Evolutionary conservation across 2,888 invertebrate species (phyloP).

Genomic region (Notodonta dromedarius): DNA sequence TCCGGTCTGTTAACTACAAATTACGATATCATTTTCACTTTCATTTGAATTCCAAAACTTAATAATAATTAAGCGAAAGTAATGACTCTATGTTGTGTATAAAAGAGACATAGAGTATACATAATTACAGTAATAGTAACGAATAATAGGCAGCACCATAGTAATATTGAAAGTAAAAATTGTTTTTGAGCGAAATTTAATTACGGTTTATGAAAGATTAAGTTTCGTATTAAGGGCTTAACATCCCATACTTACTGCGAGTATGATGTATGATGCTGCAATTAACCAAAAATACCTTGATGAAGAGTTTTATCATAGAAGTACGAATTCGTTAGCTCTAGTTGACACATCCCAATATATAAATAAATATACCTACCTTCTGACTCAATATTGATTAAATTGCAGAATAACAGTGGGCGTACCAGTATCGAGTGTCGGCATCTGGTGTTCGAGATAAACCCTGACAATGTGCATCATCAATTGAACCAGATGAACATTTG

Average conservation of each 20-base stretch:
- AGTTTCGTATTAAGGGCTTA: too few species aligned
- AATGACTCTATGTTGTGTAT: conserved; percentile 8
- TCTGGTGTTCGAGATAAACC: conserved; percentile 24
- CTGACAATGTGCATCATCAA: conserved; percentile 8
- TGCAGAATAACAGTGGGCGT: conserved; percentile 33
- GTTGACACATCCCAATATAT: conserved; percentile 11
- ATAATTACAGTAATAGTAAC: conserved; percentile 21
- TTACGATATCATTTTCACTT: conserved; percentile 61
- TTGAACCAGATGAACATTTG: neutral
- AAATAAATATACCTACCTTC: conserved; percentile 7
- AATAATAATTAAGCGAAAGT: conserved; percentile 50
- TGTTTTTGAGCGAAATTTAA: too few species aligned
- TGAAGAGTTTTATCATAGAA: neutral
- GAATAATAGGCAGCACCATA: conserved; percentile 27
- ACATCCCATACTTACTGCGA: too few species aligned
- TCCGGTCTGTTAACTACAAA: conserved; percentile 52
- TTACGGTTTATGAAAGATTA: too few species aligned
- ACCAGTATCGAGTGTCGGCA: conserved; percentile 28
- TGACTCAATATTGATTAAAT: conserved; percentile 15
- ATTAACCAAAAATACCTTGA: too few species aligned
- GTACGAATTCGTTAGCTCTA: neutral
- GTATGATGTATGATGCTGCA: too few species aligned
- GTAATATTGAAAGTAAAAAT: conserved; percentile 1
- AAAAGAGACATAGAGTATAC: neutral
- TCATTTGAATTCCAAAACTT: conserved; percentile 43